Evolutionary conservation across 2,797 vertebrate genomes (phyloP), one percentile per base, ranked within the genome.

Genomic region (Cottoperca gobio): DNA sequence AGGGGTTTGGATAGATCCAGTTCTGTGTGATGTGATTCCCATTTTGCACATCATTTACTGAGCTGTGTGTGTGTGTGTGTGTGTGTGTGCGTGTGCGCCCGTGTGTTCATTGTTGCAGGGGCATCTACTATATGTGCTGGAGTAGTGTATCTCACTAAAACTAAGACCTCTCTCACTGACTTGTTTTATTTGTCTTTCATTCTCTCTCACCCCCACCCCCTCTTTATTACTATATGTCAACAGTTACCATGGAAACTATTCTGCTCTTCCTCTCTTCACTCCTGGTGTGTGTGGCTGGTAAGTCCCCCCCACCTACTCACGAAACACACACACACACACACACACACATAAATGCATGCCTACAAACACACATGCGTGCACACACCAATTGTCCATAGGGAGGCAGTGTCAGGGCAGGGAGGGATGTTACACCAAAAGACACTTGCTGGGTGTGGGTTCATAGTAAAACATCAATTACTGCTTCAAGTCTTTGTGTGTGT

Each of bases 161-260:
- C 42, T n/a, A n/a, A 33, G n/a, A 39, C 37, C 26, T 70, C n/a
- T 53, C 23, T 70, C 23, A 28, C 13, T 62, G 24, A 69, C 19
- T 68, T 54, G n/a, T 71, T 68, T 40, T 58, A 70, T 43, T 58
- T 70, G 21, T 65, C 35, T 69, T 46, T 70, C 3, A 67, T 65
- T 76, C 35, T 78, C 42, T 63, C 60, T 57, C 54, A 46, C 37
- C 21, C 31, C 33, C 31, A 31, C 63, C 79, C 50, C 48, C 67
- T 71, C 70, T 82, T 67, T 87, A 48, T 82, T 81, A 84, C 72
- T 85, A 68, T 91, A 52, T 91, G 78, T 90, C 84, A 91, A 88
- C 94, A 98, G 97, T 92, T 66, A 87, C 95, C 95, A 99, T 99
- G 98, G 97, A 97, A 93, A 93, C 95, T 53, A 87, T 60, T 88